A percentile compares a stretch with the other conserved stretches of the same genome.
Conservation (phyloP, 2,888 invertebrate genomes). For the Piscicola geometra region DNA sequence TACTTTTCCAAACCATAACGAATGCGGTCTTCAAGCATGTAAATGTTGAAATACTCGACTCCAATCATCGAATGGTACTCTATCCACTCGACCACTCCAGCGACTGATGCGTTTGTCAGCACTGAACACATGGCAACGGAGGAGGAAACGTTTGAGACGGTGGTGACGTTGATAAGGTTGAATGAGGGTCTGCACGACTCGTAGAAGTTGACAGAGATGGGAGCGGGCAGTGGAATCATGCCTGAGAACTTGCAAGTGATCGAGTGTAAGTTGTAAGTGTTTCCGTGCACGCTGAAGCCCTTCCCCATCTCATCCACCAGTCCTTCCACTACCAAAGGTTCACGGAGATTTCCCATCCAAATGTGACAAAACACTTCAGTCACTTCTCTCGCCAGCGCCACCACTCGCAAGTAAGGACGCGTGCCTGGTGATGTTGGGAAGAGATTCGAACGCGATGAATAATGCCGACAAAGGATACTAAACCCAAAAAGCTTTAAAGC, state of each 20-base stretch:
- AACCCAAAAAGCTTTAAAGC: too few relatives aligned
- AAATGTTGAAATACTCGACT: background rate
- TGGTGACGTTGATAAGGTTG: background rate
- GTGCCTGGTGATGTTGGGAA: background rate
- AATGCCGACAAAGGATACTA: too few relatives aligned
- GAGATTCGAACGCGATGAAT: too few relatives aligned
- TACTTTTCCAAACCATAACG: background rate
- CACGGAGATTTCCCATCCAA: background rate
- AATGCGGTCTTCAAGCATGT: background rate
- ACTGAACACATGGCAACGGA: background rate
- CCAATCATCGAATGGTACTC: background rate
- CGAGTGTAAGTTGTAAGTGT: background rate
- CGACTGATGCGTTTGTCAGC: background rate
- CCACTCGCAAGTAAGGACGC: background rate
- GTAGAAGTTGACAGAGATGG: background rate
- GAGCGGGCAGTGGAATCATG: background rate
- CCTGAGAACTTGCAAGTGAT: background rate
- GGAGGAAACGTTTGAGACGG: background rate
- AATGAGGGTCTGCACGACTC: background rate
- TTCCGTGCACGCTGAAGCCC: background rate
- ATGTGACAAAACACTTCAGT: conserved; percentile 8
- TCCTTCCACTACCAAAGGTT: background rate
- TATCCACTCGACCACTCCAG: background rate
- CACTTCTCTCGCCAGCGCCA: background rate
- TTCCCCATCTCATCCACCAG: background rate